Conservation (phyloP, 2,113 vertebrate species). For the Pygathrix nemaeus region DNA sequence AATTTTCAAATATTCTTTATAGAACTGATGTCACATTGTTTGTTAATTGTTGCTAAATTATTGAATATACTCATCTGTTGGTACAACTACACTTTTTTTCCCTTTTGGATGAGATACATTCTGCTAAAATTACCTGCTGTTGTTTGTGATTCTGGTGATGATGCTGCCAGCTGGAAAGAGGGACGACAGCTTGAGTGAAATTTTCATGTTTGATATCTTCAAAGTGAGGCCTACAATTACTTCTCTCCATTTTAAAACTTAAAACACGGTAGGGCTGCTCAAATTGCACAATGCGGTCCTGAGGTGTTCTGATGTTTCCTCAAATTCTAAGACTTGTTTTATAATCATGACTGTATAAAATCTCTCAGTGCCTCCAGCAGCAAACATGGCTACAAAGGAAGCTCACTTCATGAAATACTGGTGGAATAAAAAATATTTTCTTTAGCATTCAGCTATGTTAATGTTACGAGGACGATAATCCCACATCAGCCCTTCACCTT, state of each 20-base stretch:
- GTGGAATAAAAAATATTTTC: conserved; percentile 11
- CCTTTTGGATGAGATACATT: conserved; percentile 58
- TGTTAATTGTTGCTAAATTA: conserved; percentile 75
- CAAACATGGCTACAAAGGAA: conserved; percentile 38
- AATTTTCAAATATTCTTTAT: conserved; percentile 71
- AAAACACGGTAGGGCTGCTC: conserved; percentile 45
- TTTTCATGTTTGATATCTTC: conserved; percentile 60
- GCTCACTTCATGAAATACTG: conserved; percentile 1
- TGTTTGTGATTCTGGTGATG: conserved; percentile 62
- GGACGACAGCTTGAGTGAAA: conserved; percentile 67
- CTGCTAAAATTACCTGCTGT: conserved; percentile 82
- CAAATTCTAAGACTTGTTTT: conserved; percentile 52
- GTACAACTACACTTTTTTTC: conserved; percentile 67
- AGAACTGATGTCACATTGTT: conserved; percentile 53
- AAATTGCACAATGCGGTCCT: background rate
- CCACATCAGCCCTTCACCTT: background rate
- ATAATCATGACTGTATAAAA: conserved; percentile 37
- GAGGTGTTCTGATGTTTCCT: conserved; percentile 50
- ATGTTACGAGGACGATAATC: background rate
- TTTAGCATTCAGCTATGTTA: conserved; percentile 7
- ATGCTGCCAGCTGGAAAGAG: conserved; percentile 79
- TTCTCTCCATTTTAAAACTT: conserved; percentile 61
- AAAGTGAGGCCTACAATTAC: conserved; percentile 74
- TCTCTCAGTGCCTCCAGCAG: conserved; percentile 1
- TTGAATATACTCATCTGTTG: conserved; percentile 77